Evolutionary conservation across 2,797 vertebrate genomes (phyloP), one percentile per base, ranked within the genome.

Genomic region (Macropodus opercularis): DNA sequence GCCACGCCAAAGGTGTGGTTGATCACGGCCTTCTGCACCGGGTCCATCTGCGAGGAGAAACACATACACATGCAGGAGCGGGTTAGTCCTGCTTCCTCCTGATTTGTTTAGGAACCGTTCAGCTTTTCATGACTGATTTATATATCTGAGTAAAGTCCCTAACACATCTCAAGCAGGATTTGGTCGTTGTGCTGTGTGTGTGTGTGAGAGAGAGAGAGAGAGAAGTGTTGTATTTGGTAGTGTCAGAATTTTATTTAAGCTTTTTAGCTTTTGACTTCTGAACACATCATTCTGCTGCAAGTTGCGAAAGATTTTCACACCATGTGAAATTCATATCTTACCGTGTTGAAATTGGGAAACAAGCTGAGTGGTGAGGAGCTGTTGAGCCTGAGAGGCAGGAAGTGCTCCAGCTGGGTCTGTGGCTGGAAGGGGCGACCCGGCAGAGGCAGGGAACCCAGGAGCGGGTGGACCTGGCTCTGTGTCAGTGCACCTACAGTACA

Each of bases 1-100:
- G 94, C 90, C 67, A 96, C 57, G 0, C 97, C 97, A 6, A 99
- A 99, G 0, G 97, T 99, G 90, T 99, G 97, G 90, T 94, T 99
- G 89, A 99, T 98, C 81, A 99, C 97, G 0, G 96, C 97, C 87
- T 98, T 98, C 91, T 99, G 97, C 65, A 99, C 95, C 0, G 97
- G 97, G 86, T 99, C 97, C 97, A 98, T 98, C 97, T 98, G 82
- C 4, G 14, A 48, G 41, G 35, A 1, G 26, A 62, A 35, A 62
- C 47, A 63, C 19, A 35, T 1, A 10, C 23, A 50, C 21, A 32
- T 3, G 44, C 8, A 22, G 10, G 15, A 29, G 22, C 50, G 29
- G 4, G 8, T 13, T 14, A 10, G 26, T 3, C 18, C 15, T 8
- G 54, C 19, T 14, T 27, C 24, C 7, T 27, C 24, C 7, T 34